Evolutionary conservation across 2,113 vertebrate species (phyloP), one percentile per base, ranked within the genome.

Genomic region (Danionella cerebrum): DNA sequence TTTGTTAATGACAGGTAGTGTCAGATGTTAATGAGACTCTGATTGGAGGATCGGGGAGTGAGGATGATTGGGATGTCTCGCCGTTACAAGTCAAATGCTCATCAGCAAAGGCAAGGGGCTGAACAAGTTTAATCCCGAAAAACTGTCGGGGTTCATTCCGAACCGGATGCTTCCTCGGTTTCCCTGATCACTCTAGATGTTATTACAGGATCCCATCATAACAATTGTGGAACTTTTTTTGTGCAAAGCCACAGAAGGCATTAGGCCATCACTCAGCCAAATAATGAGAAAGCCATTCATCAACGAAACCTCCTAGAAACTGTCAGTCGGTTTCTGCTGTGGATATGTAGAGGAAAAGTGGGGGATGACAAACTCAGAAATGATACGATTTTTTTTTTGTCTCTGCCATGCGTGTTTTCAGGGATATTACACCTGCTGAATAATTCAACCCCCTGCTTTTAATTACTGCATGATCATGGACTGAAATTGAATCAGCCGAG

Each of bases 1-100:
- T 65, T 71, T 75, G 72, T 75, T 79, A 76, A 78, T 76, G 74
- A 77, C 70, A 78, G 76, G 72, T 75, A 71, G 74, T 77, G 80
- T 77, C 76, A 78, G 72, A 70, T 76, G 68, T 73, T 82, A 77
- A 82, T 70, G 70, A 82, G 74, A 67, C 64, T 25, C 72, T 80
- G 78, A 82, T 77, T 82, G 76, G 76, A 82, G 78, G 74, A 68
- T 60, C 65, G 64, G 58, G 63, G 73, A 69, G 69, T 65, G 72
- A 60, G 76, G 71, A 79, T 73, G 77, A 76, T 72, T 76, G 66
- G 68, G 62, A 79, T 64, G 65, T 59, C 52, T 71, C 51, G 64
- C 68, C 74, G 71, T 75, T 76, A 69, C 65, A 76, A 79, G 74
- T 79, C 75, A 79, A 79, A 79, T 47, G 62, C 74, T 76, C 73